Percentiles rank a stretch among this genome's conserved stretches.
phyloP scores from a whole-genome alignment of 2,888 invertebrate species.

The Diloba caeruleocephala region DNA sequence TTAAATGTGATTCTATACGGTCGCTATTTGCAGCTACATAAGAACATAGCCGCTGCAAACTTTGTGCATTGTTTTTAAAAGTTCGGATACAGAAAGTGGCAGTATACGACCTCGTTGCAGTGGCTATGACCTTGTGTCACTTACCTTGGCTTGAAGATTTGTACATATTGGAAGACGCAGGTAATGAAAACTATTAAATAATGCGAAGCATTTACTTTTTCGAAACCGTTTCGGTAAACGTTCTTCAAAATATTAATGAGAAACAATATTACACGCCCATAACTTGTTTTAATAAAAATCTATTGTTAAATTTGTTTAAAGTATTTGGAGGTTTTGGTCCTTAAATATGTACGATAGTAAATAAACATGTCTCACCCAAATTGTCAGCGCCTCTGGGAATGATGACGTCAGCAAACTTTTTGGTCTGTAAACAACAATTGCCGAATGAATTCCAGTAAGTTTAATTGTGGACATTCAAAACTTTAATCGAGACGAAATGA shows the following conservation, averaged over 20 bases:
- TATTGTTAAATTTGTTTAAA: no score
- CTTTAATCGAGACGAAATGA: background rate
- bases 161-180: constrained; percentile 1
- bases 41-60: constrained; percentile 89
- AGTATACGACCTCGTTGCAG: constrained; percentile 79
- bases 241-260: no score
- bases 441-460: background rate
- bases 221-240: no score
- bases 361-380: constrained; percentile 91
- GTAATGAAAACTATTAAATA: no score
- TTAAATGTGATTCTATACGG: constrained; percentile 47
- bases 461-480: background rate
- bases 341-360: constrained; percentile 1
- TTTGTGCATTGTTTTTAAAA: constrained; percentile 39
- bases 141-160: constrained; percentile 62
- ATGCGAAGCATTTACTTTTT: no score
- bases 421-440: constrained; percentile 92
- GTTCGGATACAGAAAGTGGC: constrained; percentile 51
- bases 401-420: constrained; percentile 99
- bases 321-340: no score
- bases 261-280: no score
- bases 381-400: constrained; percentile 99
- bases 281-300: no score
- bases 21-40: constrained; percentile 77
- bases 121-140: constrained; percentile 84